phyloP scores from a whole-genome alignment of 2,888 invertebrate genomes.

The Corbicula japonica region DNA sequence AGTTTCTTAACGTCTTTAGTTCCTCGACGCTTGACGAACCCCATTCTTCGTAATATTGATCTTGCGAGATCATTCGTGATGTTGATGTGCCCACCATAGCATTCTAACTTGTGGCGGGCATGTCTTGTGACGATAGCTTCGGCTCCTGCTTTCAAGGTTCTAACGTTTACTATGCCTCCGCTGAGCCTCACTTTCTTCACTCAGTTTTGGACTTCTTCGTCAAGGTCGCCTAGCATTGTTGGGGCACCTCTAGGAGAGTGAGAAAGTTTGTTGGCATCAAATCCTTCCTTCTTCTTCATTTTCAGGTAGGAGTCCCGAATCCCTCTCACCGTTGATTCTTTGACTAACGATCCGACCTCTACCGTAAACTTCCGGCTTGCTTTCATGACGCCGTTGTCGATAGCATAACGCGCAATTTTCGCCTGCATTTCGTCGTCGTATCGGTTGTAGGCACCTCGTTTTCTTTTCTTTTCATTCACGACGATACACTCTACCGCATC shows the following conservation, averaged over 20 bases:
- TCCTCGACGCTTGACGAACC: slow-evolving; percentile 55
- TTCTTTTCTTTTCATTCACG: background rate
- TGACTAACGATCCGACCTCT: background rate
- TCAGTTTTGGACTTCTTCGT: slow-evolving; percentile 24
- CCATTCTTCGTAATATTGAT: slow-evolving; percentile 53
- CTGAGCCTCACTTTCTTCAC: slow-evolving; percentile 1
- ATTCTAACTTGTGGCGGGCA: slow-evolving; percentile 27
- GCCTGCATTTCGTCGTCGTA: slow-evolving; percentile 34
- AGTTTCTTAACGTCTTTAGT: slow-evolving; percentile 51
- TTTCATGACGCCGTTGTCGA: slow-evolving; percentile 12
- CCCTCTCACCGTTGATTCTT: slow-evolving; percentile 17
- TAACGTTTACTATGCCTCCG: slow-evolving; percentile 23
- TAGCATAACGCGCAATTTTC: slow-evolving; percentile 16
- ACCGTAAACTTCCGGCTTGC: background rate
- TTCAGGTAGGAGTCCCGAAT: slow-evolving; percentile 33
- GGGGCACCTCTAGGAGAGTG: slow-evolving; percentile 16
- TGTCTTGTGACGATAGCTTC: slow-evolving; percentile 44
- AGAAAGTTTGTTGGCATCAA: slow-evolving; percentile 1
- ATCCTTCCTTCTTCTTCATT: slow-evolving; percentile 6
- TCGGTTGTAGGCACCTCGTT: slow-evolving; percentile 19
- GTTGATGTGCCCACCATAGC: slow-evolving; percentile 41
- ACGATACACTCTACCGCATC: background rate
- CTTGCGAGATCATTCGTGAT: slow-evolving; percentile 42
- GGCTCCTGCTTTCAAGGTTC: slow-evolving; percentile 10
- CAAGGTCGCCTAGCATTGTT: slow-evolving; percentile 12